Base-by-base conservation (phyloP, 2,797 vertebrate species). In the Sebastes minor region DNA sequence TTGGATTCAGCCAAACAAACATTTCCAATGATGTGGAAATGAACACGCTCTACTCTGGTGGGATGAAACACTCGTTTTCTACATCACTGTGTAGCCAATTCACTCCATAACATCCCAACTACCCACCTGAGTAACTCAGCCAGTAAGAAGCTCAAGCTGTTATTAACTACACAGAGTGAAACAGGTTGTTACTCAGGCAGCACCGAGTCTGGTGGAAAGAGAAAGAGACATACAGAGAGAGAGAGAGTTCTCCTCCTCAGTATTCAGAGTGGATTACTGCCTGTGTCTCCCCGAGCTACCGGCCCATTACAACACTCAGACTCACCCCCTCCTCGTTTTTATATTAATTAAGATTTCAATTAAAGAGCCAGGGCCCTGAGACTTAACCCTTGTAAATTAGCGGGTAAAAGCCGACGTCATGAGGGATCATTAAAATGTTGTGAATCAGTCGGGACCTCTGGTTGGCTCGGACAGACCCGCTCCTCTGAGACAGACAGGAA, bases 301-400 rank as follows among this genome's bases (percentile, higher is more conserved):
- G 71, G 73, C 79, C 82, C 84, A 78, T 88, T 92, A 87, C 85
- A 83, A 74, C 65, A 67, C 76, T 65, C 61, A 13, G 69, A 66
- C 76, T 73, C 81, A 60, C 55, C 75, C 14, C 71, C 82, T 76
- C 72, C 74, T 70, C 67, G 8, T 81, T 90, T 89, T 59, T 56
- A 87, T 80, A 80, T 90, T 89, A 90, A 93, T 92, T 89, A 90
- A 91, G 85, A 89, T 81, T 88, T 92, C 84, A 90, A 90, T 93
- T 93, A 92, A 76, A 78, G 78, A 78, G 76, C 80, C 66, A 75
- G 74, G 83, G 72, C 84, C 76, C 78, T 38, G 80, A 91, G 85
- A 89, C 82, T 74, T 82, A 38, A 82, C 73, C 80, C 76, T 61
- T 85, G 87, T 89, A 91, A 90, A 91, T 91, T 78, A 91, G 80